These are phyloP conservation scores for Endotricha flammealis DNA, from an alignment of 2,888 invertebrate genomes.

Conservation along the genomic window DNA sequence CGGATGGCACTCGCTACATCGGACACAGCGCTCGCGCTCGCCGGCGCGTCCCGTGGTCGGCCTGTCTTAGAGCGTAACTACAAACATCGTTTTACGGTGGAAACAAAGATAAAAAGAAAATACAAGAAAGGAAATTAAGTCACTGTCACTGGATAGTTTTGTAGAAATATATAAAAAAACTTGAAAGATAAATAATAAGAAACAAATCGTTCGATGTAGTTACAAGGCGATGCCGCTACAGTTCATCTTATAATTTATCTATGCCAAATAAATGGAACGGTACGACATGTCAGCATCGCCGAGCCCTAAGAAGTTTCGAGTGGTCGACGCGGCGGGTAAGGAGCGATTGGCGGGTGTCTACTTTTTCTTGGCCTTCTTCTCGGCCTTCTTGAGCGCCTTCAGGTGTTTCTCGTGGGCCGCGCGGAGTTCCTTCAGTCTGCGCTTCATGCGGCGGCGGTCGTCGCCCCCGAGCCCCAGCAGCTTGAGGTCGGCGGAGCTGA, in stretches of 20 bases:
- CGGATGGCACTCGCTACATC: slow-evolving; percentile 70
- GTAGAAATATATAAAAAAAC: neutral
- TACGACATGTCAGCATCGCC: neutral
- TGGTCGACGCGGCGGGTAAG: slow-evolving; percentile 9
- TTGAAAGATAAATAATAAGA: neutral
- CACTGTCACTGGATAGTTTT: neutral
- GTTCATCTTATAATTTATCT: neutral
- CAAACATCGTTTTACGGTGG: slow-evolving; percentile 13
- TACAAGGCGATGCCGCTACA: slow-evolving; percentile 1
- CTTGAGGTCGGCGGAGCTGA: slow-evolving; percentile 96
- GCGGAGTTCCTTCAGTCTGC: slow-evolving; percentile 90
- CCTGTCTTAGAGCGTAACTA: slow-evolving; percentile 25
- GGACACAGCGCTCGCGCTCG: slow-evolving; percentile 41
- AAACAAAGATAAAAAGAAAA: neutral
- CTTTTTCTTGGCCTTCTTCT: slow-evolving; percentile 88
- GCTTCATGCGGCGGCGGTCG: slow-evolving; percentile 87
- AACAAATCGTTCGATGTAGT: slow-evolving; percentile 7
- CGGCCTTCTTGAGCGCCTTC: slow-evolving; percentile 91
- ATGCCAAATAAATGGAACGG: neutral
- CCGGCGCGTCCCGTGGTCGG: neutral
- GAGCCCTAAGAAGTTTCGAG: neutral
- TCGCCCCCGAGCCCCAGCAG: slow-evolving; percentile 88
- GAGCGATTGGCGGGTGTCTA: slow-evolving; percentile 33
- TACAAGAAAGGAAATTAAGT: slow-evolving; percentile 2
- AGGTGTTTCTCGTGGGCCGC: slow-evolving; percentile 91